phyloP scores from a whole-genome alignment of 2,797 vertebrate genomes.

The Psittacula derbiana region DNA sequence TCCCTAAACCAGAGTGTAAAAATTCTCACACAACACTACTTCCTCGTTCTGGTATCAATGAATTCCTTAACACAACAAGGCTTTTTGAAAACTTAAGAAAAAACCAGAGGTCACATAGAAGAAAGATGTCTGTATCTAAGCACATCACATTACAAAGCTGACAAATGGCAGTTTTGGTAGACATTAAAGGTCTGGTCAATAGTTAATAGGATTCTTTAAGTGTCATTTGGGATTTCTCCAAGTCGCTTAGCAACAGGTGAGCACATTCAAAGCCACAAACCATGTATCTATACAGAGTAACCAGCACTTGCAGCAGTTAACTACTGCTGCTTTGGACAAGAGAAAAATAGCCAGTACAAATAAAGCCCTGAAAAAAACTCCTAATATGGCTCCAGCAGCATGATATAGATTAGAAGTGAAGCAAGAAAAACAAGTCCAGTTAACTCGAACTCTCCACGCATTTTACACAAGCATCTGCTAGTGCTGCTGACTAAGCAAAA shows the following conservation, averaged over 20 bases:
- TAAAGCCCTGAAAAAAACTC: not conserved
- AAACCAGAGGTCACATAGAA: not conserved
- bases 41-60: not conserved
- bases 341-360: not conserved
- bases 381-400: not conserved
- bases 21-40: not conserved
- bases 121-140: not conserved
- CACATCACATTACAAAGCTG: not conserved
- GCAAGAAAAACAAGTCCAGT: not conserved
- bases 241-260: constrained; percentile 38
- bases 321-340: not conserved
- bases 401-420: not conserved
- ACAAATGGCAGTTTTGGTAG: not conserved
- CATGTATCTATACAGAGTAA: not conserved
- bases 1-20: not conserved
- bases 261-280: not conserved
- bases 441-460: not conserved
- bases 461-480: not conserved
- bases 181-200: constrained; percentile 20
- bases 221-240: constrained; percentile 24
- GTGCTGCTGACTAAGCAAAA: not conserved
- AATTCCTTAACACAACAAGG: not conserved
- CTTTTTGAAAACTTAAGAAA: not conserved
- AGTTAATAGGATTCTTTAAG: constrained; percentile 5
- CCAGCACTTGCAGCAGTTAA: not conserved